A percentile compares a stretch with the other conserved stretches of the same genome.
phyloP scores from a whole-genome alignment of 23 tunicate genomes.

The Ascidia mentula region DNA sequence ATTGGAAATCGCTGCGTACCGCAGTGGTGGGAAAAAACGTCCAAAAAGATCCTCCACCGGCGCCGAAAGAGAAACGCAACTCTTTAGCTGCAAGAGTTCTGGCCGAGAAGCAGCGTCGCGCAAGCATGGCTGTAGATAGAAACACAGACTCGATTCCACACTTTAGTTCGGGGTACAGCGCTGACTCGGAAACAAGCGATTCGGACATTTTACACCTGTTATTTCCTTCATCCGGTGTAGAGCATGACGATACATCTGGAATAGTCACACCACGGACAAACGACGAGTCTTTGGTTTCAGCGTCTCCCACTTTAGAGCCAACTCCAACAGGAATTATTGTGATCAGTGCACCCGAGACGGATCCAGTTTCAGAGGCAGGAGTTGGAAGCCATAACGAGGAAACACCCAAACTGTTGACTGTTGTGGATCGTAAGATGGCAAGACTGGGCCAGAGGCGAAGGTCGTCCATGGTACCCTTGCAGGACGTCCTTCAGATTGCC shows the following conservation, averaged over 20 bases:
- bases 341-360: neutral
- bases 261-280: neutral
- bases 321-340: neutral
- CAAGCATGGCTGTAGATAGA: constrained; percentile 1
- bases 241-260: neutral
- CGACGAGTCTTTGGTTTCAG: neutral
- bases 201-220: neutral
- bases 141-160: neutral
- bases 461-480: constrained; percentile 44
- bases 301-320: neutral
- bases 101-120: constrained; percentile 25
- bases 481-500: constrained; percentile 32
- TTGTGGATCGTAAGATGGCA: constrained; percentile 37
- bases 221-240: neutral
- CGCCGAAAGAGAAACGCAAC: neutral
- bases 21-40: constrained; percentile 24
- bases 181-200: neutral
- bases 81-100: constrained; percentile 17
- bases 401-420: neutral
- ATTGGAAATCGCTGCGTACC: constrained; percentile 29
- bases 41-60: neutral
- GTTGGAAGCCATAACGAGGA: neutral
- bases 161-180: constrained; percentile 1
- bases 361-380: neutral
- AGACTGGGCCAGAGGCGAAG: constrained; percentile 28